Conservation (phyloP, 2,888 invertebrate genomes). For the Elegia similella region DNA sequence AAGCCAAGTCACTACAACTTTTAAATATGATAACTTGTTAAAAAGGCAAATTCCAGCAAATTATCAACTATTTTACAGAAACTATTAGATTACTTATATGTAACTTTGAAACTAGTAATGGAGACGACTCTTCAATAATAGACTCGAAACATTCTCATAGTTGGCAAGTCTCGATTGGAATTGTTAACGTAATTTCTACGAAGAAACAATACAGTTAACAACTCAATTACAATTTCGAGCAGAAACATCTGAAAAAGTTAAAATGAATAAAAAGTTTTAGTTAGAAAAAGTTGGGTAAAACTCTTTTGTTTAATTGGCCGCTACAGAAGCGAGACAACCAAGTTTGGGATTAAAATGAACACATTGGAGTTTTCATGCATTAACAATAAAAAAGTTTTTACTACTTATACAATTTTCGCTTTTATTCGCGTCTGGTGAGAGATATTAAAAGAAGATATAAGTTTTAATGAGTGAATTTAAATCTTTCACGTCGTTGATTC, state of each 20-base stretch:
- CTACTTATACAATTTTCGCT: neutral
- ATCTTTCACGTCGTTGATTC: too few relatives aligned
- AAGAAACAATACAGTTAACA: constrained; percentile 12
- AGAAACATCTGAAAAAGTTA: constrained; percentile 12
- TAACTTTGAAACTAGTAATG: constrained; percentile 1
- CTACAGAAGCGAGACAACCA: constrained; percentile 7
- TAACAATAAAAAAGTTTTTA: constrained; percentile 11
- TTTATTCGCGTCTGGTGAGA: neutral
- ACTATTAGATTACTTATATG: neutral
- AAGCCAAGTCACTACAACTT: neutral
- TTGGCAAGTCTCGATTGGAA: constrained; percentile 1
- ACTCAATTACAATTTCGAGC: constrained; percentile 15
- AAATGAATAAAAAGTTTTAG: constrained; percentile 14
- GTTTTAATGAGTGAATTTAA: neutral
- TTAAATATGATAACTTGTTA: neutral
- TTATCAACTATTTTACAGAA: neutral
- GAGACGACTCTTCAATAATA: neutral
- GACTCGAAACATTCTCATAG: constrained; percentile 2
- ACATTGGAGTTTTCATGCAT: constrained; percentile 13
- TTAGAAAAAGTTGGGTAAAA: constrained; percentile 6
- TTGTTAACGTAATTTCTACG: constrained; percentile 3
- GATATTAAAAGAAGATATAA: neutral
- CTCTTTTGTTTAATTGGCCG: constrained; percentile 12
- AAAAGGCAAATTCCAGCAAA: neutral
- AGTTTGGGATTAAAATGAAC: constrained; percentile 7